Percentiles rank a stretch among this genome's conserved stretches.
phyloP scores from a whole-genome alignment of 2,888 invertebrate species.

The Synanthedon andrenaeformis region DNA sequence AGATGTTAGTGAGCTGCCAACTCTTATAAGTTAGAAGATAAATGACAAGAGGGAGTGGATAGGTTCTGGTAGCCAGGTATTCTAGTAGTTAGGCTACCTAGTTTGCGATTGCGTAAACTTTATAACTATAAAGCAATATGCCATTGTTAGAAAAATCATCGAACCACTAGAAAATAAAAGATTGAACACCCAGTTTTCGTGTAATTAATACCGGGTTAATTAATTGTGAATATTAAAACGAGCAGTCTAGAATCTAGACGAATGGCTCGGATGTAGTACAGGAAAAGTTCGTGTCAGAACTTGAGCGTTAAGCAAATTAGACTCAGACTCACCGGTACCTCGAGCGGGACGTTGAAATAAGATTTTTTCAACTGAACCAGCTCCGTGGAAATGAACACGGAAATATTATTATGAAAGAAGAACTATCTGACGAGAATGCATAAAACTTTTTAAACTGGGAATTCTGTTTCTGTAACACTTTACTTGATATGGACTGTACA shows the following conservation, averaged over 20 bases:
- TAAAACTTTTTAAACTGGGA: too few species aligned
- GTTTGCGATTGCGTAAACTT: too few species aligned
- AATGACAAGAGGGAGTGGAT: too few species aligned
- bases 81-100: too few species aligned
- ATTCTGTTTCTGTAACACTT: too few species aligned
- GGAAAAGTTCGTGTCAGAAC: constrained; percentile 7
- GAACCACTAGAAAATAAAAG: too few species aligned
- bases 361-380: not conserved
- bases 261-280: constrained; percentile 2
- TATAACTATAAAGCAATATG: too few species aligned
- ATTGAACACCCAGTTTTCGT: not conserved
- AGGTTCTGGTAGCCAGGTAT: too few species aligned
- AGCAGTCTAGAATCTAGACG: constrained; percentile 10
- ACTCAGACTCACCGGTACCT: not conserved
- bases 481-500: too few species aligned
- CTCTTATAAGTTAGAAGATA: too few species aligned
- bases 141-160: too few species aligned
- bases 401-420: not conserved
- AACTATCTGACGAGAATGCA: not conserved
- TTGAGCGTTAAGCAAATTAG: constrained; percentile 9
- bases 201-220: not conserved
- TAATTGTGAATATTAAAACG: constrained; percentile 2
- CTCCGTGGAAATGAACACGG: not conserved
- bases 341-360: not conserved
- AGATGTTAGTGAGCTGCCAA: too few species aligned